Evolutionary conservation across 2,888 invertebrate species (phyloP).

Genomic region (Sabatieria punctata): DNA sequence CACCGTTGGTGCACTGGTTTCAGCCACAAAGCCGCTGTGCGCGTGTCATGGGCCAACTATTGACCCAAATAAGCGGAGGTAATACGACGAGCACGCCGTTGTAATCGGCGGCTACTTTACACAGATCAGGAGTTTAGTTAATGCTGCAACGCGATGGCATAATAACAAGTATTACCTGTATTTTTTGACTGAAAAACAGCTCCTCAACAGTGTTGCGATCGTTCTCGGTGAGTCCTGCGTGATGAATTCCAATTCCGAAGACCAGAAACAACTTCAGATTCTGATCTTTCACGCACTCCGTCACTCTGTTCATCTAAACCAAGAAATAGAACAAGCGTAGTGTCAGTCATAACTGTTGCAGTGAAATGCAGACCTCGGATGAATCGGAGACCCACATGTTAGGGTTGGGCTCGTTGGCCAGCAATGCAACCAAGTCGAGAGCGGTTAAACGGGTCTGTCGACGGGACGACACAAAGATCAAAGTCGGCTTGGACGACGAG

Average conservation of each 20-base stretch:
- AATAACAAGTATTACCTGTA: conserved; percentile 64
- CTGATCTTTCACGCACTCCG: conserved; percentile 48
- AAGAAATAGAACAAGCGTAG: background rate
- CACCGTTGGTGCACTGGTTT: too few relatives aligned
- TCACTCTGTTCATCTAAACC: conserved; percentile 49
- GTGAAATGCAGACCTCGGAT: background rate
- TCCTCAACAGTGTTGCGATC: conserved; percentile 82
- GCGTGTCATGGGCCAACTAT: too few relatives aligned
- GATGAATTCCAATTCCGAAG: conserved; percentile 96
- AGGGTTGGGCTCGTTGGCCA: conserved; percentile 75
- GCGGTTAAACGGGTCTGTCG: conserved; percentile 92
- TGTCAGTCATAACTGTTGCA: too few relatives aligned
- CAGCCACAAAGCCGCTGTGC: too few relatives aligned
- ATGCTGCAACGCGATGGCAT: too few relatives aligned
- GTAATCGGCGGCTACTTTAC: background rate
- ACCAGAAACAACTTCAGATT: conserved; percentile 80
- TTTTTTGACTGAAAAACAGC: conserved; percentile 79
- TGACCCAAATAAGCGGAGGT: too few relatives aligned
- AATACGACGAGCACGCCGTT: background rate
- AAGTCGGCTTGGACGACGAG: conserved; percentile 70
- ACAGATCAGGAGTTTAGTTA: too few relatives aligned
- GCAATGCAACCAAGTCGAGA: conserved; percentile 67
- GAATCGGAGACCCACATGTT: conserved; percentile 85
- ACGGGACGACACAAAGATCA: conserved; percentile 88
- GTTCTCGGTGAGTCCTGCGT: conserved; percentile 82